Evolutionary conservation across 1,140 invertebrate species (phyloP), one percentile per base, ranked within the genome.

Genomic region (Onthophagus taurus): DNA sequence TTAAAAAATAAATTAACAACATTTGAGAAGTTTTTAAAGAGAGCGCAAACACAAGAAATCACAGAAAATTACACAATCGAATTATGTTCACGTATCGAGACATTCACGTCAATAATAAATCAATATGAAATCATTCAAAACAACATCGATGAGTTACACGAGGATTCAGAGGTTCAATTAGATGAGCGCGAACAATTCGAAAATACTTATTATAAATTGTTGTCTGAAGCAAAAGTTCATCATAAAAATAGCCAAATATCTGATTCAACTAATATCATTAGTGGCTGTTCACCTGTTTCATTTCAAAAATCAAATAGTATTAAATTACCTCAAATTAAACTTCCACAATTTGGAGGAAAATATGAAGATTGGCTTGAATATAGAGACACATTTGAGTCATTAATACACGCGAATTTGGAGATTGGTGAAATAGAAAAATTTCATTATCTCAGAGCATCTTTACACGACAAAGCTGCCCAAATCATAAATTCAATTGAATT

Each of bases 321-420:
- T 3, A 54, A 57, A 44, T 42, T 59, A 20, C 41, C 47, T 2
- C n/a, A 34, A 30, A 49, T 60, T 20, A 31, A 45, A 23, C 49
- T 59, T 24, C 53, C 51, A 16, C 42, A 50, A 21, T 61, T 61
- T 39, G 42, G 49, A 21, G 60, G 58, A 2, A 36, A 45, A 37
- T 57, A 45, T 30, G 37, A 53, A 29, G 31, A 51, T 16, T 63
- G 58, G 60, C 19, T 54, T 14, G 45, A 53, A 23, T 63, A 58
- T 45, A 45, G 49, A 21, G 55, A 58, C 44, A 58, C 49, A 6
- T 62, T 57, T 44, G 19, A 31, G 19, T 47, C 43, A n/a, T 19
- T 45, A 37, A 24, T 45, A 37, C 55, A 16, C 18, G 56, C 9
- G 59, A 54, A 56, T 42, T 16, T 34, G 2, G 14, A 26, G 8